Conservation (phyloP, 1,140 invertebrate genomes). For the Spodoptera frugiperda region DNA sequence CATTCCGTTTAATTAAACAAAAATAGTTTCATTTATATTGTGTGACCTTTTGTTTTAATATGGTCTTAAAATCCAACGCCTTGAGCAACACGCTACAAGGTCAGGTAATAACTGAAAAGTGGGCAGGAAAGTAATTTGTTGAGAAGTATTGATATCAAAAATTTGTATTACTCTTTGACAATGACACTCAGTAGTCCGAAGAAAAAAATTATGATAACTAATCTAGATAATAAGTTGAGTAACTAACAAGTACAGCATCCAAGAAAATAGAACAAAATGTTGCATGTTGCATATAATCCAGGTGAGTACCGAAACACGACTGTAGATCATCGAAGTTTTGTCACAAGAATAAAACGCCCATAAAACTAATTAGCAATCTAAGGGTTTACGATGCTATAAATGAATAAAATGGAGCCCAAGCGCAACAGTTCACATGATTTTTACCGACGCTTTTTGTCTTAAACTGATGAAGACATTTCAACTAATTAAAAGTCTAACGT, state of each 20-base stretch:
- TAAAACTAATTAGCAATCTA: constrained; percentile 83
- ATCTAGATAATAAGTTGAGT: too few species aligned
- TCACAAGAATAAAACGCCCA: constrained; percentile 68
- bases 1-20: too few species aligned
- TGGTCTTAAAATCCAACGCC: too few species aligned
- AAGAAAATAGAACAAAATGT: too few species aligned
- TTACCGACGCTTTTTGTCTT: constrained; percentile 71
- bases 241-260: too few species aligned
- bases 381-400: constrained; percentile 76
- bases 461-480: constrained; percentile 68
- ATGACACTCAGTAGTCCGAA: constrained; percentile 7
- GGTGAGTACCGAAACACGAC: background rate
- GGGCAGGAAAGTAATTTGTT: too few species aligned
- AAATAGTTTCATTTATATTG: too few species aligned
- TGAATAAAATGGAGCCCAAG: constrained; percentile 72
- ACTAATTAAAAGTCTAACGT: constrained; percentile 67
- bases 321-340: constrained; percentile 46
- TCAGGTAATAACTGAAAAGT: too few species aligned
- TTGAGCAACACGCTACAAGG: too few species aligned
- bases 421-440: constrained; percentile 64
- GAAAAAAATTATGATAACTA: too few species aligned
- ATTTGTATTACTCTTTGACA: background rate
- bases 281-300: background rate
- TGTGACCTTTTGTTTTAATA: background rate
- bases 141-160: too few species aligned